Conservation (phyloP, 2,888 invertebrate genomes). For the Timema podura region DNA sequence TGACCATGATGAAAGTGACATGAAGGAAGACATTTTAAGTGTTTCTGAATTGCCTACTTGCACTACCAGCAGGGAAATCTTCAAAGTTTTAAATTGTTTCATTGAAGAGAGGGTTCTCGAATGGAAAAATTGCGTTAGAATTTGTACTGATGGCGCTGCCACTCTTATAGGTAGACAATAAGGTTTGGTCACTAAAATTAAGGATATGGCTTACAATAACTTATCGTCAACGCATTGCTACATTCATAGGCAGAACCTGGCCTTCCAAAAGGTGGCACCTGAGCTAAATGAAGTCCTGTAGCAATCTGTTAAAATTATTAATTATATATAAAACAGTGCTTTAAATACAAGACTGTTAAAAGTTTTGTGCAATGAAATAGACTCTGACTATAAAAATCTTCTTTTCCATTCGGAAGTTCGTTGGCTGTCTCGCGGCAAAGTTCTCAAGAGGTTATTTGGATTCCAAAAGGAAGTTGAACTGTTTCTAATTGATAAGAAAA, state of each 20-base stretch:
- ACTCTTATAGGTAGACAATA: too few relatives aligned
- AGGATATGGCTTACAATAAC: too few relatives aligned
- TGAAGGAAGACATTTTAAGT: conserved; percentile 14
- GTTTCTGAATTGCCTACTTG: conserved; percentile 5
- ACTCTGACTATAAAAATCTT: conserved; percentile 26
- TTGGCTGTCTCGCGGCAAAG: conserved; percentile 35
- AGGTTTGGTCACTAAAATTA: too few relatives aligned
- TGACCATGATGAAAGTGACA: conserved; percentile 11
- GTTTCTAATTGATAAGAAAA: too few relatives aligned
- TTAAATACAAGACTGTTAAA: conserved; percentile 9
- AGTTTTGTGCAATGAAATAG: neutral
- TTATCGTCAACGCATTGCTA: neutral
- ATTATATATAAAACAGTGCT: neutral
- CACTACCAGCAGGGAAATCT: conserved; percentile 8
- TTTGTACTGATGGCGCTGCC: too few relatives aligned
- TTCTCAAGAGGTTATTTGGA: conserved; percentile 33
- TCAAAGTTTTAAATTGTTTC: conserved; percentile 6
- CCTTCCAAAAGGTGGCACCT: neutral
- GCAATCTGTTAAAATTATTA: neutral
- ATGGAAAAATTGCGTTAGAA: too few relatives aligned
- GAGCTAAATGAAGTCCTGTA: too few relatives aligned
- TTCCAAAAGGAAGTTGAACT: conserved; percentile 21
- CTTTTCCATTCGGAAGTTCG: conserved; percentile 33
- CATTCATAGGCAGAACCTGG: conserved; percentile 7
- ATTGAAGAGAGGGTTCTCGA: neutral